phyloP scores from a whole-genome alignment of 2,113 vertebrate species.

The Vidua macroura region DNA sequence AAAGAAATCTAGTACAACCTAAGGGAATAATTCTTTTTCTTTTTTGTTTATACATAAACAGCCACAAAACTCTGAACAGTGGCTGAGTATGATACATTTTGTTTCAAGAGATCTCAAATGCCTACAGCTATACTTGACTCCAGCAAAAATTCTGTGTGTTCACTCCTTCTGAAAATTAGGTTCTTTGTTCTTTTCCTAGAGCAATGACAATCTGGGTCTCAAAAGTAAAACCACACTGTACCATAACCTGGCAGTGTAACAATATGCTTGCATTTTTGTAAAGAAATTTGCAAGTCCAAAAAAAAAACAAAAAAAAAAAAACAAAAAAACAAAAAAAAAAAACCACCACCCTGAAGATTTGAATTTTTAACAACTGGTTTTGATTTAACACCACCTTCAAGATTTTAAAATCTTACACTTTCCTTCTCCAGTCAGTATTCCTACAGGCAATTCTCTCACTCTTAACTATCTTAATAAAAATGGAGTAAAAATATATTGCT shows the following conservation, averaged over 20 bases:
- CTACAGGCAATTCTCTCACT: not conserved
- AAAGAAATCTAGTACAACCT: not conserved
- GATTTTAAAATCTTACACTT: not conserved
- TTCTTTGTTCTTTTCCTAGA: constrained; percentile 17
- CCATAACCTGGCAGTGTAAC: not conserved
- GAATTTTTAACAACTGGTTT: not conserved
- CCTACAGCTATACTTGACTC: constrained; percentile 33
- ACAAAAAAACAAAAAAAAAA: not conserved
- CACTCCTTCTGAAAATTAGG: not conserved
- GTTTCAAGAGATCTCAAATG: not conserved
- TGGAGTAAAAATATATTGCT: not conserved
- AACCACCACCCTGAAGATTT: not conserved
- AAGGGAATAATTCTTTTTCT: not conserved
- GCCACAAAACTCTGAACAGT: not conserved
- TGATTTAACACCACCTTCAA: not conserved
- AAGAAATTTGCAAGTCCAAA: not conserved
- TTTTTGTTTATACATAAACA: constrained; percentile 11
- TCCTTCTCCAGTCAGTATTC: not conserved
- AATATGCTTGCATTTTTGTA: not conserved
- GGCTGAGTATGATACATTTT: not conserved
- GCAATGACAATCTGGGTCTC: not conserved
- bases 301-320: too few species aligned
- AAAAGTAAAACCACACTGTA: not conserved
- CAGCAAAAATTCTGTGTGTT: constrained; percentile 23
- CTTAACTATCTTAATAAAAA: not conserved